phyloP scores from a whole-genome alignment of 1,140 invertebrate species.

The Choristoneura fumiferana region DNA sequence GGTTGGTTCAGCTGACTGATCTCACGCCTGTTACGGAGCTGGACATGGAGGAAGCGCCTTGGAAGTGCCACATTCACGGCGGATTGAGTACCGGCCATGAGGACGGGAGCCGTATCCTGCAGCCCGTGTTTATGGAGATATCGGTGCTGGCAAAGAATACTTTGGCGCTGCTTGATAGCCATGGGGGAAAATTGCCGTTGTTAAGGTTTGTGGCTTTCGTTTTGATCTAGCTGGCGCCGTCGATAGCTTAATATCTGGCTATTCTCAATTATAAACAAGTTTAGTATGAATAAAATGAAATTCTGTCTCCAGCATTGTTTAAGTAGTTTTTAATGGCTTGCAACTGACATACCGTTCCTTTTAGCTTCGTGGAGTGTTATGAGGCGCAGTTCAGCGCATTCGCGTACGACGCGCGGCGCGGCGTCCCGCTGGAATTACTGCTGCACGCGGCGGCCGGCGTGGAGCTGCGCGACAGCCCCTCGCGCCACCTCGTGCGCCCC shows the following conservation, averaged over 20 bases:
- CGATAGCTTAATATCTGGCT: too few relatives aligned
- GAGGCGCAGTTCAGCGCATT: slow-evolving; percentile 83
- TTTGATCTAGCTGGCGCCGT: too few relatives aligned
- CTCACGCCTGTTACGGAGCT: slow-evolving; percentile 47
- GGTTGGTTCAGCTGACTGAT: slow-evolving; percentile 82
- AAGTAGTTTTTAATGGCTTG: too few relatives aligned
- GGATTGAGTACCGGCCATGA: slow-evolving; percentile 70
- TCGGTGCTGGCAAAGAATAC: slow-evolving; percentile 82
- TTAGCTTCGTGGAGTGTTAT: slow-evolving; percentile 89
- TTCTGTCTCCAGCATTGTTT: too few relatives aligned
- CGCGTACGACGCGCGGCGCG: slow-evolving; percentile 76
- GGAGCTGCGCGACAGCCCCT: slow-evolving; percentile 54
- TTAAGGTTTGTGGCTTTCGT: slow-evolving; percentile 50
- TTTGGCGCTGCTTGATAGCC: slow-evolving; percentile 80
- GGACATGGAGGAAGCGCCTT: slow-evolving; percentile 65
- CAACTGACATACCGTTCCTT: slow-evolving; percentile 66
- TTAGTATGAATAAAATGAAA: too few relatives aligned
- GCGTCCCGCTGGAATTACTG: slow-evolving; percentile 90
- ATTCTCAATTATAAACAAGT: too few relatives aligned
- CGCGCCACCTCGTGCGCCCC: slow-evolving; percentile 48
- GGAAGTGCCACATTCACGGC: slow-evolving; percentile 81
- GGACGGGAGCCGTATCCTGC: slow-evolving; percentile 84
- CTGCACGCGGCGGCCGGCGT: slow-evolving; percentile 86
- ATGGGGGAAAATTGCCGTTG: slow-evolving; percentile 61
- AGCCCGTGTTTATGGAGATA: slow-evolving; percentile 84